These are phyloP conservation scores for Urocyon cinereoargenteus DNA, from an alignment of 2,797 vertebrate species.

Conservation along the genomic window DNA sequence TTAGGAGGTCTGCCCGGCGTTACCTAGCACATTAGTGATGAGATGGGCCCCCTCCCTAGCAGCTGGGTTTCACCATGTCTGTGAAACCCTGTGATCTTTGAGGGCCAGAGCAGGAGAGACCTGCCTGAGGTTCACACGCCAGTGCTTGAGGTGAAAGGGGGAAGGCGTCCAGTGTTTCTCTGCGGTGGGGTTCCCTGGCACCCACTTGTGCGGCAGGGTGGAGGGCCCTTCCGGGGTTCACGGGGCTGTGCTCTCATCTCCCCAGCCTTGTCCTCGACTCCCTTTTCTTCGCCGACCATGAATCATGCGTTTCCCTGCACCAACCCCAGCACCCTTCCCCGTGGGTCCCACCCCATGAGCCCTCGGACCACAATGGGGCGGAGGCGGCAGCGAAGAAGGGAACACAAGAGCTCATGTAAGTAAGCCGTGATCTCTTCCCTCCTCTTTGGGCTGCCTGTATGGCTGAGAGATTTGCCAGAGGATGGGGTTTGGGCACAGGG, in stretches of 20 bases:
- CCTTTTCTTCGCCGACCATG: conserved; percentile 94
- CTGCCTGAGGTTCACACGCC: neutral
- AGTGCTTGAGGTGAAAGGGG: neutral
- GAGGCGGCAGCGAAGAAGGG: conserved; percentile 95
- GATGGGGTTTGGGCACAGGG: neutral
- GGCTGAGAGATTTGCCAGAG: neutral
- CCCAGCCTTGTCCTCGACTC: conserved; percentile 94
- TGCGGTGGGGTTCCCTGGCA: neutral
- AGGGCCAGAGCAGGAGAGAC: neutral
- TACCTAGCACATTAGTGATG: neutral
- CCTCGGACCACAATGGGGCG: conserved; percentile 95
- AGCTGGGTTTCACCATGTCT: neutral
- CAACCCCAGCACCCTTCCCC: conserved; percentile 94
- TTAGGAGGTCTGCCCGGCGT: neutral
- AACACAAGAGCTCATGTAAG: conserved; percentile 97
- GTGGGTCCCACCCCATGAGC: conserved; percentile 94
- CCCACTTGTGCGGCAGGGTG: neutral
- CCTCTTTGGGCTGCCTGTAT: neutral
- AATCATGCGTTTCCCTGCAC: conserved; percentile 94
- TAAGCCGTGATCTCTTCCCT: conserved; percentile 83
- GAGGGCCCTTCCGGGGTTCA: conserved; percentile 11
- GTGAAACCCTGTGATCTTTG: neutral
- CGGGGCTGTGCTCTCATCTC: conserved; percentile 43
- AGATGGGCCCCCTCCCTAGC: neutral
- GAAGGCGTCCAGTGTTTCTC: neutral